Evolutionary conservation across 2,113 vertebrate species (phyloP).

Genomic region (Semicossyphus pulcher): DNA sequence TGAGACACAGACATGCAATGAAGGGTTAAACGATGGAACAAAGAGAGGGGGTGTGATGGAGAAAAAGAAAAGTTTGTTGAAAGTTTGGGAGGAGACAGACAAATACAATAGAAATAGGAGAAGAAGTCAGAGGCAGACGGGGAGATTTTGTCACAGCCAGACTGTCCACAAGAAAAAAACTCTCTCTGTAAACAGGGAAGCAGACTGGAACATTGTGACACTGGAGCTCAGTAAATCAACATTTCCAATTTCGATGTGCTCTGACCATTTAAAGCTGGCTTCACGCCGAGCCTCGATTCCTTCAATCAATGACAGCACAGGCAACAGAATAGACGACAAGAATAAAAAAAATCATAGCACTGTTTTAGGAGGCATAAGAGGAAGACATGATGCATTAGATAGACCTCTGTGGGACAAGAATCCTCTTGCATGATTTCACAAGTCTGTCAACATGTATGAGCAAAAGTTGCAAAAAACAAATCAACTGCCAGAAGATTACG

Average conservation of each 20-base stretch:
- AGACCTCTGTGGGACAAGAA: background rate
- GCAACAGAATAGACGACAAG: background rate
- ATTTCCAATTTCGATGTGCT: slow-evolving; percentile 41
- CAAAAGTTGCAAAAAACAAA: background rate
- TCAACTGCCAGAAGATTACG: background rate
- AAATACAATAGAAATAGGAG: slow-evolving; percentile 4
- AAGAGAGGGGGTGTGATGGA: background rate
- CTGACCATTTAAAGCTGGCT: slow-evolving; percentile 27
- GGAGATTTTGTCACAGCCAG: background rate
- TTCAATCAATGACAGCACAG: slow-evolving; percentile 18
- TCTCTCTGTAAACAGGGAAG: background rate
- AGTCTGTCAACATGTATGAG: background rate
- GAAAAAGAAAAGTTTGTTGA: background rate
- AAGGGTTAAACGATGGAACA: slow-evolving; percentile 7
- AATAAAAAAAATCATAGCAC: background rate
- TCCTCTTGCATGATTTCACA: no score
- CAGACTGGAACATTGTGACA: slow-evolving; percentile 33
- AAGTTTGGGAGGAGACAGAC: background rate
- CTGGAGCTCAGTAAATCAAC: slow-evolving; percentile 44
- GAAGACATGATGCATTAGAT: background rate
- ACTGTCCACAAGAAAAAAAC: slow-evolving; percentile 6
- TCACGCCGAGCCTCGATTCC: background rate
- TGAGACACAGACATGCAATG: no score
- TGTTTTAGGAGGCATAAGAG: background rate
- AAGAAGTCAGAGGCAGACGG: background rate